These are phyloP conservation scores for Eulemur rufifrons DNA, from an alignment of 2,113 vertebrate species.

Conservation along the genomic window DNA sequence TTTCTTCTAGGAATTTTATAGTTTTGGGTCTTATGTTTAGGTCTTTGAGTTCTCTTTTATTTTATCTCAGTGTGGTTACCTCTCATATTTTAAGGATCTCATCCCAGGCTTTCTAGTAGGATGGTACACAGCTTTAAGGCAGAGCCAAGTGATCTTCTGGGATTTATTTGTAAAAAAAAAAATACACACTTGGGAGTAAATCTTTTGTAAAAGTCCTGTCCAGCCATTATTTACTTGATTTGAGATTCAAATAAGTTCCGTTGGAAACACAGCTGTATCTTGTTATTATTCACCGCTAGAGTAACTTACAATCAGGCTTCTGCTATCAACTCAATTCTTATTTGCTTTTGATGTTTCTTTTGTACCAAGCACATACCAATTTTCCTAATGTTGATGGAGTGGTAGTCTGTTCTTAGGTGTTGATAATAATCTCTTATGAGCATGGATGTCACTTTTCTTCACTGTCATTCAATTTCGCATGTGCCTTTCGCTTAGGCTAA, in stretches of 20 bases:
- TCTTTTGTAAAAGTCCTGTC: neutral
- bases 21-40: neutral
- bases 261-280: neutral
- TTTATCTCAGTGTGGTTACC: neutral
- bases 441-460: neutral
- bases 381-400: neutral
- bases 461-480: neutral
- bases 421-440: neutral
- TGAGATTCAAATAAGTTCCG: neutral
- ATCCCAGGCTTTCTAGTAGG: neutral
- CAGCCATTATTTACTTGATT: constrained; percentile 25
- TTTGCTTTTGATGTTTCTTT: constrained; percentile 1
- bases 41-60: neutral
- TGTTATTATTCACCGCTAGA: neutral
- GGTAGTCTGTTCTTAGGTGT: neutral
- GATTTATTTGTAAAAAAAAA: neutral
- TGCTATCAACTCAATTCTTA: neutral
- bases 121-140: neutral
- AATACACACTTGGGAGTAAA: neutral
- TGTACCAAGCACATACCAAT: neutral
- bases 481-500: neutral
- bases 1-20: constrained; percentile 8
- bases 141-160: neutral
- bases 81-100: neutral
- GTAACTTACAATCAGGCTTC: neutral